These are phyloP conservation scores for Geotrupes spiniger DNA, from an alignment of 2,888 invertebrate genomes.

Conservation along the genomic window DNA sequence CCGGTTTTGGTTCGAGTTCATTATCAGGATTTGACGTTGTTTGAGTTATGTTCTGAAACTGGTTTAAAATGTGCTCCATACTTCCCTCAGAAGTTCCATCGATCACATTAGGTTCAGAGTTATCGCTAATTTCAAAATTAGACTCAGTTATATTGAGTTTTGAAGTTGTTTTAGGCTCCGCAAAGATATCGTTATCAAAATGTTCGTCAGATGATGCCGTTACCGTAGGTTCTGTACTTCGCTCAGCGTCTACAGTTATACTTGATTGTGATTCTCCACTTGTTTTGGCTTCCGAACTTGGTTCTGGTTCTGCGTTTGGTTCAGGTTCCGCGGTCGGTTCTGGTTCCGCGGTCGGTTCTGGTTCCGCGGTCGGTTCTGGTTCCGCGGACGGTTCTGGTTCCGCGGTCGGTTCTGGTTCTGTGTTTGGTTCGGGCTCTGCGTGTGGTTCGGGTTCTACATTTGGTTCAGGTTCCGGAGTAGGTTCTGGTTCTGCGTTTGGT, in stretches of 20 bases:
- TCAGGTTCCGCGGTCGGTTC: conserved; percentile 7
- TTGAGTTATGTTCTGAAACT: too few relatives aligned
- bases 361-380: conserved; percentile 26
- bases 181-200: background rate
- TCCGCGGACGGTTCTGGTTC: conserved; percentile 26
- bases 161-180: too few relatives aligned
- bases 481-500: conserved; percentile 30
- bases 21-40: conserved; percentile 1
- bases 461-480: conserved; percentile 25
- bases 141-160: too few relatives aligned
- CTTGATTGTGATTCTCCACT: conserved; percentile 25
- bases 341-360: conserved; percentile 33
- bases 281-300: conserved; percentile 8
- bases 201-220: background rate
- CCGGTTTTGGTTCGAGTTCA: conserved; percentile 27
- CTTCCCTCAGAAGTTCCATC: too few relatives aligned
- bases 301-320: conserved; percentile 20
- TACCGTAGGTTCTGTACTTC: background rate
- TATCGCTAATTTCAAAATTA: too few relatives aligned
- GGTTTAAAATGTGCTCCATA: too few relatives aligned
- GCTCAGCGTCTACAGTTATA: conserved; percentile 16
- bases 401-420: conserved; percentile 44
- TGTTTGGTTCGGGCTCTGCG: conserved; percentile 40
- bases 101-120: too few relatives aligned
- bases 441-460: conserved; percentile 1